A percentile compares a stretch with the other conserved stretches of the same genome.
Conservation (phyloP, 2,113 vertebrate genomes). For the Paratilapia polleni region DNA sequence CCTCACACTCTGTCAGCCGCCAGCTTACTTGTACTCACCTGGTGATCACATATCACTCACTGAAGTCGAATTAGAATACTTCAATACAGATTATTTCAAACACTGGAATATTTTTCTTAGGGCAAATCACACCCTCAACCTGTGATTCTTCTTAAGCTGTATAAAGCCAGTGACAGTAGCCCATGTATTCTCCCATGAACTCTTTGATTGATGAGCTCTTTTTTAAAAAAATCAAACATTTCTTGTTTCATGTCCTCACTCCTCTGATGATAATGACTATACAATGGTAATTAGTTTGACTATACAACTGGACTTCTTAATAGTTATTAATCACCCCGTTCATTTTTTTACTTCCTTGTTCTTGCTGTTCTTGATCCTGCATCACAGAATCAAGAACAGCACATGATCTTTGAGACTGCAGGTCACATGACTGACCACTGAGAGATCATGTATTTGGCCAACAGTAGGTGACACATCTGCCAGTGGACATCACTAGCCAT, state of each 20-base stretch:
- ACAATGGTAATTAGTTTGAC: neutral
- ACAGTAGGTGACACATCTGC: constrained; percentile 8
- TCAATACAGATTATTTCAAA: neutral
- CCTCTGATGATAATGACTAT: neutral
- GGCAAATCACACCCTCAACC: neutral
- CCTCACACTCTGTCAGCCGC: constrained; percentile 11
- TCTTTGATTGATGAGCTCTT: neutral
- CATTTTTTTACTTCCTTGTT: too few relatives aligned
- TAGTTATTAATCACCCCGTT: neutral
- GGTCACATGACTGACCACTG: constrained; percentile 12
- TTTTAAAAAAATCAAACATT: neutral
- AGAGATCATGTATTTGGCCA: constrained; percentile 10
- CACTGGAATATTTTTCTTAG: neutral
- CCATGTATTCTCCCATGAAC: neutral
- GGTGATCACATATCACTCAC: constrained; percentile 11
- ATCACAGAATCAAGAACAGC: neutral
- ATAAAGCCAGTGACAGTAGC: neutral
- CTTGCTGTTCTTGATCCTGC: too few relatives aligned
- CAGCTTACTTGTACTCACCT: constrained; percentile 44
- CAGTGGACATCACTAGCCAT: neutral
- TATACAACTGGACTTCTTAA: neutral
- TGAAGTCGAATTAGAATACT: constrained; percentile 6
- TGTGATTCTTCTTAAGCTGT: neutral
- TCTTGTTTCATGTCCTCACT: neutral
- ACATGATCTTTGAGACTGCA: neutral